These are phyloP conservation scores for Eucidaris tribuloides DNA, from an alignment of 35 echinoderm and acorn worm species.

Conservation along the genomic window DNA sequence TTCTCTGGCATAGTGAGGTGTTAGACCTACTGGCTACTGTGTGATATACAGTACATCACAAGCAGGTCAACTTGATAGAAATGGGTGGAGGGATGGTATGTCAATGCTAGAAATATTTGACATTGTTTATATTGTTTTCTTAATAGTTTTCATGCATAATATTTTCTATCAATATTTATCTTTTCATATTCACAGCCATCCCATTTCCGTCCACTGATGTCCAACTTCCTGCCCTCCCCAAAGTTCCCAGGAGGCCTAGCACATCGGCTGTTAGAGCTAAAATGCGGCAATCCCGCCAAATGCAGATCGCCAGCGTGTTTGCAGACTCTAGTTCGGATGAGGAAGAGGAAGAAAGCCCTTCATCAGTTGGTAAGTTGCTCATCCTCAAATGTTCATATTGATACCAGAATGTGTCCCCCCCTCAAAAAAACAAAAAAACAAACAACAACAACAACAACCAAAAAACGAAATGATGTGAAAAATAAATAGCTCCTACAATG, in stretches of 20 bases:
- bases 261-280: not conserved
- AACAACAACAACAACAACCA: not conserved
- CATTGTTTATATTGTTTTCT: too few species aligned
- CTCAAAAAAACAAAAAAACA: not conserved
- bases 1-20: too few species aligned
- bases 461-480: too few species aligned
- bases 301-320: conserved; percentile 43
- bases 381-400: conserved; percentile 13
- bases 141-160: too few species aligned
- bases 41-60: too few species aligned
- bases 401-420: not conserved
- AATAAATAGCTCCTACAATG: too few species aligned
- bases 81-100: too few species aligned
- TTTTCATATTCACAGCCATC: too few species aligned
- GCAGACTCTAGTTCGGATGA: conserved; percentile 54
- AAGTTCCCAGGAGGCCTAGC: not conserved
- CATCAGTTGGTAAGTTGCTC: conserved; percentile 48
- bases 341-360: not conserved
- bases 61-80: too few species aligned
- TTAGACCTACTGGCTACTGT: too few species aligned
- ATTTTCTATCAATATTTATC: too few species aligned
- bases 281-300: not conserved
- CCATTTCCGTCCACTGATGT: not conserved
- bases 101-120: too few species aligned
- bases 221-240: not conserved